These are phyloP conservation scores for Pogonomyrmex barbatus DNA, from an alignment of 1,140 invertebrate species.

Conservation along the genomic window DNA sequence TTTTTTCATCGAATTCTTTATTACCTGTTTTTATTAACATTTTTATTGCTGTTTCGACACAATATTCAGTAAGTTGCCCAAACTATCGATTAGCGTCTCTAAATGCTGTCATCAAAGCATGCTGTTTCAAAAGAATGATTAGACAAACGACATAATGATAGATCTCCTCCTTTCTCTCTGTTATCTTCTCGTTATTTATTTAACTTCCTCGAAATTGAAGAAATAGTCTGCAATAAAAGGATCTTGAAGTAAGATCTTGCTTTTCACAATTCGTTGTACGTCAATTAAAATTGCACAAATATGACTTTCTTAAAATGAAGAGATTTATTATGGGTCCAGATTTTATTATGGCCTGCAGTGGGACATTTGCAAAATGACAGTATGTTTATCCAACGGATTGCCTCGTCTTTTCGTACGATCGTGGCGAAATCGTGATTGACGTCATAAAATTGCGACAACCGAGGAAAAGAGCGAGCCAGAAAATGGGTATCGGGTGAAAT, in stretches of 20 bases:
- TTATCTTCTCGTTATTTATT: conserved; percentile 21
- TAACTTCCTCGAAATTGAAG: neutral
- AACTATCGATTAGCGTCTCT: conserved; percentile 61
- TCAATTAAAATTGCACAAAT: conserved; percentile 45
- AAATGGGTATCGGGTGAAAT: conserved; percentile 60
- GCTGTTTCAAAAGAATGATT: conserved; percentile 62
- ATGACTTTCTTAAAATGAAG: conserved; percentile 35
- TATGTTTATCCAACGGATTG: conserved; percentile 24
- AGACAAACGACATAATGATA: conserved; percentile 65
- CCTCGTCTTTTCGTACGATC: conserved; percentile 18
- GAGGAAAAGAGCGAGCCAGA: conserved; percentile 26
- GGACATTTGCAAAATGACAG: conserved; percentile 11
- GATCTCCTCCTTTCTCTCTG: conserved; percentile 35
- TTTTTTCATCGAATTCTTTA: neutral
- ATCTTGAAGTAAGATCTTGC: neutral
- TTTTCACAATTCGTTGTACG: conserved; percentile 40
- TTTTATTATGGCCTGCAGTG: conserved; percentile 21
- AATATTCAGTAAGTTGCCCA: conserved; percentile 50
- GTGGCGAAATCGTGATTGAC: conserved; percentile 40
- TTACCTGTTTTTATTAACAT: conserved; percentile 56
- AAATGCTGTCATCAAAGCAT: conserved; percentile 65
- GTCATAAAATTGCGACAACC: neutral
- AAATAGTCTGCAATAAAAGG: conserved; percentile 51
- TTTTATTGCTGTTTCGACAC: conserved; percentile 61
- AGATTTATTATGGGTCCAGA: neutral